Conservation (phyloP, 2,797 vertebrate species). For the Sebastes itinus region DNA sequence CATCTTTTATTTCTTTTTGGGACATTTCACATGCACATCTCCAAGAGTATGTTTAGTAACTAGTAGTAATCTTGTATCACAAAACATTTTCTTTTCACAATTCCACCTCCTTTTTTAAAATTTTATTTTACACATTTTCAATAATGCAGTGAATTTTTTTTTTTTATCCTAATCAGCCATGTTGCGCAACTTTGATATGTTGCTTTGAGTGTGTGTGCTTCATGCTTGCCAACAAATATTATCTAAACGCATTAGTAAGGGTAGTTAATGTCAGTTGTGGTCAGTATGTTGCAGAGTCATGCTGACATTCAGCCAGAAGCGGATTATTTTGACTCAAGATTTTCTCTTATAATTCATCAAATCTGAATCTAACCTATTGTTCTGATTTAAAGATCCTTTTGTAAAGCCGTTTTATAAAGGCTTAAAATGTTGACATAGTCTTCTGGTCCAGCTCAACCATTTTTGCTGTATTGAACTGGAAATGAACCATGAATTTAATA, state of each 20-base stretch:
- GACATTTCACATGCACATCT: neutral
- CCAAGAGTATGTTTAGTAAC: neutral
- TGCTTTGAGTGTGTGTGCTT: neutral
- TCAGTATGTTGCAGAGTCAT: neutral
- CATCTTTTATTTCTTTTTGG: neutral
- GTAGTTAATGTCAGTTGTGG: neutral
- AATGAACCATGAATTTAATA: neutral
- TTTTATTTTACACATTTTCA: no score
- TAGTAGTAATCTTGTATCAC: neutral
- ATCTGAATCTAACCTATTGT: neutral
- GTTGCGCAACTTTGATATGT: neutral
- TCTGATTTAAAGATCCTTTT: neutral
- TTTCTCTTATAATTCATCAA: neutral
- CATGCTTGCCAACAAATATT: neutral
- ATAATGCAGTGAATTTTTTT: no score
- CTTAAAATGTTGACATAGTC: neutral
- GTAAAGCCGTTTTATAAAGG: neutral
- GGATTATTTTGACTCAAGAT: neutral
- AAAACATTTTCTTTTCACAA: neutral
- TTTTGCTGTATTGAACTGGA: neutral
- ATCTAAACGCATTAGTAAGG: neutral
- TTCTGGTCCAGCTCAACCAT: neutral
- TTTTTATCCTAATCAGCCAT: neutral
- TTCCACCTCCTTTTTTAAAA: neutral
- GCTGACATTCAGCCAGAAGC: neutral